Evolutionary conservation across 1,140 invertebrate species (phyloP).

Genomic region (Conus betulinus): DNA sequence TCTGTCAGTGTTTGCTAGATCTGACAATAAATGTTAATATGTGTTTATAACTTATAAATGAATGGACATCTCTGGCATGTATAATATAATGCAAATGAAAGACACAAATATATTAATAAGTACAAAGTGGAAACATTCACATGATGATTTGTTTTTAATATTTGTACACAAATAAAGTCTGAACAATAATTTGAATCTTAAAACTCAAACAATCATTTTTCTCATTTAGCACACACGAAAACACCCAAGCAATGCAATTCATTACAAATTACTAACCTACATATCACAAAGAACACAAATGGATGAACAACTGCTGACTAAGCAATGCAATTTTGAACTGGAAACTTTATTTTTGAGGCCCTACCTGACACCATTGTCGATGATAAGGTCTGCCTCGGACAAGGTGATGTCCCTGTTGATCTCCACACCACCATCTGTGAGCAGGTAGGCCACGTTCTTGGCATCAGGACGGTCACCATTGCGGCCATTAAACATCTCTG

Average conservation of each 20-base stretch:
- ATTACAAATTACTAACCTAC: too few relatives aligned
- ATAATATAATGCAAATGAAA: too few relatives aligned
- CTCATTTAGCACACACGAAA: too few relatives aligned
- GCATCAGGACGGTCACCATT: conserved; percentile 60
- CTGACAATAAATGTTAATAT: not conserved
- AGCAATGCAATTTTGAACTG: not conserved
- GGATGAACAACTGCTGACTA: not conserved
- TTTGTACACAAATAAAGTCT: too few relatives aligned
- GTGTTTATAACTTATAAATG: not conserved
- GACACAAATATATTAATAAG: too few relatives aligned
- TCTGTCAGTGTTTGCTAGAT: too few relatives aligned
- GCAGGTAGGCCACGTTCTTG: conserved; percentile 65
- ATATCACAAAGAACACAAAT: not conserved
- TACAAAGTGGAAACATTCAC: too few relatives aligned
- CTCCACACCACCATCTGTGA: conserved; percentile 65
- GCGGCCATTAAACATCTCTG: conserved; percentile 61
- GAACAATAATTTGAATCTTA: too few relatives aligned
- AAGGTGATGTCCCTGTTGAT: conserved; percentile 58
- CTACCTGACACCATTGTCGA: conserved; percentile 58
- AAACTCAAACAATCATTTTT: too few relatives aligned
- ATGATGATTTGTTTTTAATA: too few relatives aligned
- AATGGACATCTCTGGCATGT: too few relatives aligned
- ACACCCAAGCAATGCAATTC: too few relatives aligned
- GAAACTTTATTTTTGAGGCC: not conserved
- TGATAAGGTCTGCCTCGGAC: conserved; percentile 62